Evolutionary conservation across 2,888 invertebrate species (phyloP).

Genomic region (Megamerina dolium): DNA sequence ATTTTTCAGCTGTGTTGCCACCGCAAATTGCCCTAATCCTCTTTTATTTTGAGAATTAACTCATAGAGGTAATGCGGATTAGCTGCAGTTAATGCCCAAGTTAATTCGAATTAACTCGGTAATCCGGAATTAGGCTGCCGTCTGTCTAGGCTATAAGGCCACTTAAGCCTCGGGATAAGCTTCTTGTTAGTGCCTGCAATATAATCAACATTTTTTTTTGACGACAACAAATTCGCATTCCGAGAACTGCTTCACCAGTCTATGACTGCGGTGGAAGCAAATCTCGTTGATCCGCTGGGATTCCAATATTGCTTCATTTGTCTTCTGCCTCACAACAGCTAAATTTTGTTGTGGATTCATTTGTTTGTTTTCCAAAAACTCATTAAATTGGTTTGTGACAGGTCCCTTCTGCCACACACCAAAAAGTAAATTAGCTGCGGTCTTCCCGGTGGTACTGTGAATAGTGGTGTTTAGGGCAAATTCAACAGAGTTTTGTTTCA

Average conservation of each 20-base stretch:
- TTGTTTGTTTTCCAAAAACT: too few relatives aligned
- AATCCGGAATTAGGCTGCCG: too few relatives aligned
- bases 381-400: too few relatives aligned
- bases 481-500: neutral
- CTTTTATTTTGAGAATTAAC: too few relatives aligned
- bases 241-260: conserved; percentile 1
- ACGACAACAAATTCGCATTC: conserved; percentile 14
- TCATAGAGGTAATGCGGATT: too few relatives aligned
- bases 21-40: too few relatives aligned
- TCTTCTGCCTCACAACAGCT: too few relatives aligned
- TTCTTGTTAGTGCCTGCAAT: conserved; percentile 20
- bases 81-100: too few relatives aligned
- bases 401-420: neutral
- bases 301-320: conserved; percentile 6
- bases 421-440: neutral
- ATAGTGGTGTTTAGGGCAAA: neutral
- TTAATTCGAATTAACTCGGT: too few relatives aligned
- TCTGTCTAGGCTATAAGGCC: too few relatives aligned
- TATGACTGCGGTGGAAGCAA: conserved; percentile 8
- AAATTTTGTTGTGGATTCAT: too few relatives aligned
- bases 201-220: conserved; percentile 25
- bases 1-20: too few relatives aligned
- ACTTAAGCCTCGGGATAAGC: conserved; percentile 14
- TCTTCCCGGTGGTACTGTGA: neutral
- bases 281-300: conserved; percentile 9